Conservation (phyloP, 2,888 invertebrate genomes). For the Pandemis corylana region DNA sequence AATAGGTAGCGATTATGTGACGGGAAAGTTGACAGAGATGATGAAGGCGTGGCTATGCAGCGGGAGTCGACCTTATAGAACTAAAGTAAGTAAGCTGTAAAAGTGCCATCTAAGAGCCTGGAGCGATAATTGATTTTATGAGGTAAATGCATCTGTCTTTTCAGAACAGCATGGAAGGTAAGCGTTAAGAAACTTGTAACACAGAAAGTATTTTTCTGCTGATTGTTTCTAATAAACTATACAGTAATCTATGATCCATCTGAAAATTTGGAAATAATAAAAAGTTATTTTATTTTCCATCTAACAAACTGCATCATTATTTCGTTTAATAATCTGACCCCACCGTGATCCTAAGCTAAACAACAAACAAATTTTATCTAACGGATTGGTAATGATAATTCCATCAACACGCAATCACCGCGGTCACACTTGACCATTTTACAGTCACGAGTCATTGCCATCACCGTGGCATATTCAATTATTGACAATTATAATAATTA, state of each 20-base stretch:
- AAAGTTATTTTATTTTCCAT: no score
- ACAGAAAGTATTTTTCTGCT: no score
- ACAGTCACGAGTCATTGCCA: slow-evolving; percentile 37
- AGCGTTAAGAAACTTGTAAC: no score
- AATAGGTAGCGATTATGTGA: slow-evolving; percentile 33
- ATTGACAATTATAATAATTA: slow-evolving; percentile 44
- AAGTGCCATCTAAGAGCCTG: background rate
- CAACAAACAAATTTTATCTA: slow-evolving; percentile 11
- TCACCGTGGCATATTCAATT: slow-evolving; percentile 40
- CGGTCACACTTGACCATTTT: slow-evolving; percentile 28
- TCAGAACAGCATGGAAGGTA: no score
- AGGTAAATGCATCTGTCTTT: no score
- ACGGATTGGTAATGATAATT: slow-evolving; percentile 17
- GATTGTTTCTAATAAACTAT: no score
- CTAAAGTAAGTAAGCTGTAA: background rate
- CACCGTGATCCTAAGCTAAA: background rate
- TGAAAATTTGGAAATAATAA: no score
- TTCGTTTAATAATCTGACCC: background rate
- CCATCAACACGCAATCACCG: slow-evolving; percentile 6
- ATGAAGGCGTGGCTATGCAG: slow-evolving; percentile 22
- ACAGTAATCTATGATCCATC: no score
- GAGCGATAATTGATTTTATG: no score
- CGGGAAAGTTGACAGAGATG: slow-evolving; percentile 30
- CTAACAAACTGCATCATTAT: background rate
- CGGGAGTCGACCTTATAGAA: background rate